Base-by-base conservation (phyloP, 2,888 invertebrate genomes). In the Metacarcinus magister region DNA sequence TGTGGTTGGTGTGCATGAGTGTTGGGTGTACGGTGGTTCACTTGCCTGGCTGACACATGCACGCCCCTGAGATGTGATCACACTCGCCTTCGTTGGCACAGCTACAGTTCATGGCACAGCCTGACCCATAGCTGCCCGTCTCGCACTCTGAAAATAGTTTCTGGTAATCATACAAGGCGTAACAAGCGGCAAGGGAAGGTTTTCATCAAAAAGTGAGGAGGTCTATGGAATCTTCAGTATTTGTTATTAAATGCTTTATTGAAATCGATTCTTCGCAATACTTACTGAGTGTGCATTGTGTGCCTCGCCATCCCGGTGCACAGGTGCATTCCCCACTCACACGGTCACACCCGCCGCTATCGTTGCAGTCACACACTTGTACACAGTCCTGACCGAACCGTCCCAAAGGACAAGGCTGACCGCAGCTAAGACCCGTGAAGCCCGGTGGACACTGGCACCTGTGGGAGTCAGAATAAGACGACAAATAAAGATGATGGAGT, bases 121-220 rank as follows among this genome's bases (percentile, higher is more conserved):
- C 96, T 10, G 92, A 93, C 8, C 97, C 97, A 94, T 97, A 97
- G 82, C 95, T 96, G 10, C 97, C 98, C n/a, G 98, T 97, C 2
- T 99, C 99, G 97, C 99, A 99, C 96, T 98, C 98, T 98, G 97
- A 28, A 97, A 97, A 32, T 93, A 60, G 96, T 96, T 95, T 48
- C 28, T 96, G 19, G 28, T 16, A 19, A 54, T 23, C 7, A 32
- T n/a, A 19, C 48, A 23, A 16, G 7, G 16, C 13, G 48, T 19
- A 19, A n/a, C 48, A 91, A 28, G 7, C 28, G 32, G 60, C 28
- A n/a, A 93, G 10, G 10, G n/a, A 32, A 13, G 13, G 13, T 19
- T 43, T 44, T 2, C 10, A 23, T 91, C 23, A 8, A 7, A 23
- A 32, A 32, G 10, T 60, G 10, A 39, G 2, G 5, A 28, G 2